Base-by-base conservation (phyloP, 2,888 invertebrate species). In the Drosophila emarginata region DNA sequence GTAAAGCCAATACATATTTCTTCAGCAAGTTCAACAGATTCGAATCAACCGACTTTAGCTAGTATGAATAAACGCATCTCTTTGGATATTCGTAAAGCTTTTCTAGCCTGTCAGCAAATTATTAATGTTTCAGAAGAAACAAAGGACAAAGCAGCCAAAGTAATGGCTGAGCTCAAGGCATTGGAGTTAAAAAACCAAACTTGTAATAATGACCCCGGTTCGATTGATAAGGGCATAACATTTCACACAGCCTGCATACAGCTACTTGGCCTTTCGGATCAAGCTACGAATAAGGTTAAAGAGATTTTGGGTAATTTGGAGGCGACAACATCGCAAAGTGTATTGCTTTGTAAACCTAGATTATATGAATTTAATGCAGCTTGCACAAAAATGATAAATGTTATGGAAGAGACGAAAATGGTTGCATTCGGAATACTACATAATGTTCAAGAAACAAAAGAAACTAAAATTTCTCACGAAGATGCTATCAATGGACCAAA, bases 61-160 rank as follows among this genome's bases (percentile, higher is more conserved):
- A 11, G 14, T 12, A 11, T 18, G 11, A 18, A 9, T 45, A 11
- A 21, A 4, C 4, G 3, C 4, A 21, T 12, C 4, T 7, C 11
- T 21, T 45, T 5, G 21, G 45, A 45, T 21, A 21, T 45, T 18
- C 21, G 14, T 4, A 45, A 45, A 12, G 21, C 45, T 45, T 5
- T 21, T 11, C 4, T 2, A 4, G 45, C 45, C 4, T 45, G 45
- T 21, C 9, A 45, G 21, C 1, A 45, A 45, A 21, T 45, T 11
- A 71, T 80, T 2, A 28, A 18, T n/a, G 72, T 76, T 18, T 76
- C 78, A 0, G 57, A 63, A 1, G 69, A 83, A 15, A 72, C 77
- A 4, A 63, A 59, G 51, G 28, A 58, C 4, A 67, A 26, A 12
- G 77, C 75, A 0, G 58, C 36, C 4, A 32, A 60, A 12, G n/a